Conservation (phyloP, 2,888 invertebrate species). For the Tortricodes alternella region DNA sequence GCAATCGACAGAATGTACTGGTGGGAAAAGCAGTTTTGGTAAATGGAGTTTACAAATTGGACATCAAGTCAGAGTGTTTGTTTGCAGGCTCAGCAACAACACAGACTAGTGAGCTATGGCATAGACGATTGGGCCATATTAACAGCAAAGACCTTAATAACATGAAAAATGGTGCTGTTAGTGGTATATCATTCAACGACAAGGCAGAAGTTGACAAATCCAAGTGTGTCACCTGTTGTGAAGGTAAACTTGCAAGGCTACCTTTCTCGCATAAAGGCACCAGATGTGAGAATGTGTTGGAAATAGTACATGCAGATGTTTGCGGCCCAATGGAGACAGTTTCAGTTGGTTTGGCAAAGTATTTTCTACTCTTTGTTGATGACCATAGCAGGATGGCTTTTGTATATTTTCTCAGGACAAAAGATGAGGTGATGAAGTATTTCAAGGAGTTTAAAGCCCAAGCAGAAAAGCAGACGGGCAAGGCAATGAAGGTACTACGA, state of each 20-base stretch:
- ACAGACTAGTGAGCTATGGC: conserved; percentile 26
- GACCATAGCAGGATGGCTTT: conserved; percentile 1
- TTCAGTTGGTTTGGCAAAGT: not conserved
- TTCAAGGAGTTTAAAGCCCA: conserved; percentile 9
- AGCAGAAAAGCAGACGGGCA: conserved; percentile 27
- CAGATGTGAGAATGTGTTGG: not conserved
- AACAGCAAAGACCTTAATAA: conserved; percentile 32
- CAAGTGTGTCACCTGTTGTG: conserved; percentile 21
- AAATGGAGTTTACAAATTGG: conserved; percentile 34
- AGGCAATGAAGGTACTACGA: conserved; percentile 21
- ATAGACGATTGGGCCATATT: conserved; percentile 32
- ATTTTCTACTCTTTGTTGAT: too few relatives aligned
- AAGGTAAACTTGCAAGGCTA: conserved; percentile 7
- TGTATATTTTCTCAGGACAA: too few relatives aligned
- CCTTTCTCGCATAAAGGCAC: not conserved
- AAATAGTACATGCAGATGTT: not conserved
- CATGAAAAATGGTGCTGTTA: conserved; percentile 34
- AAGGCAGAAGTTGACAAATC: conserved; percentile 12
- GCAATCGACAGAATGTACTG: conserved; percentile 16
- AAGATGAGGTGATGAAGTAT: conserved; percentile 2
- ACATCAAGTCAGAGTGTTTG: not conserved
- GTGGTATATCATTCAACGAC: conserved; percentile 23
- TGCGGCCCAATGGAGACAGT: not conserved
- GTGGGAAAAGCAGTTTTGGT: conserved; percentile 29
- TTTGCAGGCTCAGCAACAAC: not conserved